Evolutionary conservation across 2,888 invertebrate genomes (phyloP).

Genomic region (Archaeoteleia sp.): DNA sequence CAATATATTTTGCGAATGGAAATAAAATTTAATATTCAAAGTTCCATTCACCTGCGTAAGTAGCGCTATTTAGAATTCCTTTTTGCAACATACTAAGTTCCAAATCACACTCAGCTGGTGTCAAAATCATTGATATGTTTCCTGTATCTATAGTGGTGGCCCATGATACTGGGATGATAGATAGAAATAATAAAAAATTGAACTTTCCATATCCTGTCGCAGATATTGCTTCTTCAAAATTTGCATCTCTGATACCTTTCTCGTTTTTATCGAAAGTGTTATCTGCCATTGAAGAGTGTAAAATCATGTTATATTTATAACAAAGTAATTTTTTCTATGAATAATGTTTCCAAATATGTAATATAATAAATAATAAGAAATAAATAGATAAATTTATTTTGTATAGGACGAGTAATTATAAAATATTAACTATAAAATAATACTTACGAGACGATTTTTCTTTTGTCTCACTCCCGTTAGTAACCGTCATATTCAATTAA

Average conservation of each 20-base stretch:
- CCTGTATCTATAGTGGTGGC: constrained; percentile 83
- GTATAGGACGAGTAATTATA: too few species aligned
- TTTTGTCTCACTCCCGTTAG: too few species aligned
- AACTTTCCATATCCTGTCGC: constrained; percentile 83
- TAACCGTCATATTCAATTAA: too few species aligned
- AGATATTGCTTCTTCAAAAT: constrained; percentile 84
- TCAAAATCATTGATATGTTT: constrained; percentile 80
- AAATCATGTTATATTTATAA: too few species aligned
- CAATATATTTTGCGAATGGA: background rate
- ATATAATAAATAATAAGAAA: too few species aligned
- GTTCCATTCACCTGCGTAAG: constrained; percentile 79
- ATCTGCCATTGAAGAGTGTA: too few species aligned
- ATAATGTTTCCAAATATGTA: too few species aligned
- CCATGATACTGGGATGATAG: constrained; percentile 80
- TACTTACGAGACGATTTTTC: too few species aligned
- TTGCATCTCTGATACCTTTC: constrained; percentile 69
- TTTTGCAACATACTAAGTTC: constrained; percentile 81
- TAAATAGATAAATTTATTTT: too few species aligned
- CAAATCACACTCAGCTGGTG: constrained; percentile 84
- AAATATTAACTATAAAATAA: too few species aligned
- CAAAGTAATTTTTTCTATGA: too few species aligned
- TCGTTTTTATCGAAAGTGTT: too few species aligned
- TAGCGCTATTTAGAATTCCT: constrained; percentile 82
- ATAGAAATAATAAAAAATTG: constrained; percentile 79
- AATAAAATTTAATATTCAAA: background rate